Percentiles rank a stretch among this genome's conserved stretches.
These are phyloP conservation scores for Tiliacea aurago DNA, from an alignment of 2,888 invertebrate species.

Conservation along the genomic window DNA sequence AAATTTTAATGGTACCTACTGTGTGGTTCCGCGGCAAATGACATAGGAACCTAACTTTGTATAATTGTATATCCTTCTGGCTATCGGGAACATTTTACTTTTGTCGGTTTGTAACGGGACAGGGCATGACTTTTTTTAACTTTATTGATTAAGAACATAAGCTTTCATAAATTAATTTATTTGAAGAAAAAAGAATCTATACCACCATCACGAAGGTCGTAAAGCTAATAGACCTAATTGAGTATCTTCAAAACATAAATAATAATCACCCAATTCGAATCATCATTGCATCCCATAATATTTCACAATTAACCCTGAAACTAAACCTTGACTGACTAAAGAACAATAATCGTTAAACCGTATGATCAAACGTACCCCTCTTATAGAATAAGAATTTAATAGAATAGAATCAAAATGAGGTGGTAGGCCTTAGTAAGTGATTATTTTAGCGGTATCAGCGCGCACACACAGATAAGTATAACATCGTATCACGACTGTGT, in stretches of 20 bases:
- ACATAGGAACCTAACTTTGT: not conserved
- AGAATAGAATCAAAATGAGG: no score
- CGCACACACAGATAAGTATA: no score
- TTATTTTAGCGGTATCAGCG: not conserved
- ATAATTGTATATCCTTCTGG: not conserved
- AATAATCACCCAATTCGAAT: conserved; percentile 35
- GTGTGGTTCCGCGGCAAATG: not conserved
- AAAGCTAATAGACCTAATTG: conserved; percentile 9
- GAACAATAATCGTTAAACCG: conserved; percentile 58
- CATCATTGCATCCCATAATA: conserved; percentile 14
- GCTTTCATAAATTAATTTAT: not conserved
- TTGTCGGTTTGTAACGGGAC: not conserved
- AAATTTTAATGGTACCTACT: not conserved
- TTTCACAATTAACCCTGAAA: conserved; percentile 61
- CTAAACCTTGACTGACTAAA: conserved; percentile 64
- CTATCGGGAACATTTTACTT: not conserved
- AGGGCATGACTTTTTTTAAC: not conserved
- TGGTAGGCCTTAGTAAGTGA: not conserved
- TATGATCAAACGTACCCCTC: conserved; percentile 55
- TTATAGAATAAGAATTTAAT: conserved; percentile 12
- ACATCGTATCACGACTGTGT: no score
- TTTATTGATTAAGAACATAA: not conserved
- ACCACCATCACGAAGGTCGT: conserved; percentile 3
- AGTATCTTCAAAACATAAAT: conserved; percentile 37
- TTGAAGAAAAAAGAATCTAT: not conserved